These are phyloP conservation scores for Eucriotettix oculatus DNA, from an alignment of 2,888 invertebrate genomes.

Conservation along the genomic window DNA sequence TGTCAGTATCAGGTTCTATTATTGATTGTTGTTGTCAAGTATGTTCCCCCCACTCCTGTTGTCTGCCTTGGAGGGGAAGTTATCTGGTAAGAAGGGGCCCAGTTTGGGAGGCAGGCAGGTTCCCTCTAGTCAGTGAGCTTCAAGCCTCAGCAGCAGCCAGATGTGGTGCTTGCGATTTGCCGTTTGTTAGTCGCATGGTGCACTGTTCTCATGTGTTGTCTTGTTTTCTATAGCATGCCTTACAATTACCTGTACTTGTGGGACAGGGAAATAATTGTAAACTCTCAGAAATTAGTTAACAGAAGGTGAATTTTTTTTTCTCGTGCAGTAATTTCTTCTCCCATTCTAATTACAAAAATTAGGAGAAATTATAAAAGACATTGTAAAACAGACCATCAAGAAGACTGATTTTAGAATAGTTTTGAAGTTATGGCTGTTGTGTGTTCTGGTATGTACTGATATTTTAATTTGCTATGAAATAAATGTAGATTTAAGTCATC, in stretches of 20 bases:
- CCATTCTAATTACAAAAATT: no score
- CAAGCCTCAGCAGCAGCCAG: background rate
- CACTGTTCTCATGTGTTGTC: conserved; percentile 8
- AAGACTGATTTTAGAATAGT: background rate
- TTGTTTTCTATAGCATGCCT: conserved; percentile 34
- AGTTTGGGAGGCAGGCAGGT: background rate
- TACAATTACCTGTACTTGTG: conserved; percentile 80
- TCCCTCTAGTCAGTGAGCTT: background rate
- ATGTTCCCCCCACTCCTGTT: background rate
- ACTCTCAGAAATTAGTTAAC: conserved; percentile 82
- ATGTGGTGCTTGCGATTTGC: background rate
- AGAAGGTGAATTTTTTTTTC: conserved; percentile 59
- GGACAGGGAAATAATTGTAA: conserved; percentile 84
- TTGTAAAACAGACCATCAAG: background rate
- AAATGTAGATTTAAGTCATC: no score
- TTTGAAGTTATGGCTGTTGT: background rate
- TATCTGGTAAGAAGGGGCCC: background rate
- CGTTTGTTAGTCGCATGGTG: background rate
- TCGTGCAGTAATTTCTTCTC: background rate
- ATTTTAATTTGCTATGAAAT: background rate
- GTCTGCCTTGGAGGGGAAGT: background rate
- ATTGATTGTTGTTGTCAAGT: background rate
- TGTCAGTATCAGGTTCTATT: background rate
- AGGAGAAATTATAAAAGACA: background rate
- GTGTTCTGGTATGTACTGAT: background rate